Conservation (phyloP, 2,888 invertebrate species). For the Caenorhabditis sp. region DNA sequence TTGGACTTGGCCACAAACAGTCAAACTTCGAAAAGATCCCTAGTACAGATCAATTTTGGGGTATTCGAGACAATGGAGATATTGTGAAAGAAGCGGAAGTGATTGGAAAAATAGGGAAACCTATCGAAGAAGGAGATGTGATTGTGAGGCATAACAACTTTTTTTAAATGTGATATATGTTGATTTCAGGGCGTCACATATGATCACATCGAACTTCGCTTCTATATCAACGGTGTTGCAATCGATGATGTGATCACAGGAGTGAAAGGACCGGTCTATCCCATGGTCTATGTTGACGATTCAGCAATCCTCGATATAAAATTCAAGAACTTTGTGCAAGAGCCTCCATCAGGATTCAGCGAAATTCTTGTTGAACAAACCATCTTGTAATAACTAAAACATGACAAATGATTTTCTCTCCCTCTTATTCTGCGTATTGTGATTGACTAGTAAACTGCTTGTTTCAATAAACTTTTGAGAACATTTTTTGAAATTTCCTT, state of each 20-base stretch:
- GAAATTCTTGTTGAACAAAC: constrained; percentile 98
- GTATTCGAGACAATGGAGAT: constrained; percentile 87
- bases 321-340: constrained; percentile 86
- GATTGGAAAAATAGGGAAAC: constrained; percentile 77
- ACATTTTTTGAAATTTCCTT: no score
- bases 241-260: constrained; percentile 86
- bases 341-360: constrained; percentile 81
- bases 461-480: no score
- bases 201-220: constrained; percentile 93
- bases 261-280: constrained; percentile 80
- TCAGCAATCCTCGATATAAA: constrained; percentile 95
- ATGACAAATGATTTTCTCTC: background rate
- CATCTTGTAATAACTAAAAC: constrained; percentile 78
- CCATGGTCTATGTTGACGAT: constrained; percentile 84
- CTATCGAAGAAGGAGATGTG: constrained; percentile 90
- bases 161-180: background rate
- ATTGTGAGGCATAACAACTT: constrained; percentile 76
- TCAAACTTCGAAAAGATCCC: constrained; percentile 86
- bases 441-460: no score
- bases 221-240: constrained; percentile 89
- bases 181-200: constrained; percentile 83
- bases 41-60: constrained; percentile 80
- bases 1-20: constrained; percentile 88
- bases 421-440: background rate
- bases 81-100: constrained; percentile 86